Conservation (phyloP, 2,888 invertebrate species). For the Lasiommata megera region DNA sequence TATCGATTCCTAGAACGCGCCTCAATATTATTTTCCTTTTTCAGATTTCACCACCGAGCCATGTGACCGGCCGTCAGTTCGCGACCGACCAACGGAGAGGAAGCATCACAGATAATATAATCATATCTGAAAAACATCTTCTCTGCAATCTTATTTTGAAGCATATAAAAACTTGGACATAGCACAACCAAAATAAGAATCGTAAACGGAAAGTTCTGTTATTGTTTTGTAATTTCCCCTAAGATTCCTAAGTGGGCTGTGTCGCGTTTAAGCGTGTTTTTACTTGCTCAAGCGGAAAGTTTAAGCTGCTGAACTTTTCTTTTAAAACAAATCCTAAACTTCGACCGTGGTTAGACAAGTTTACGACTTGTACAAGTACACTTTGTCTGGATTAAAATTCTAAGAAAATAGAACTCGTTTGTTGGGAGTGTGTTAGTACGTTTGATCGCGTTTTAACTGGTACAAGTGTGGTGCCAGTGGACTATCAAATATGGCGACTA, state of each 20-base stretch:
- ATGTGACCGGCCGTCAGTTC: slow-evolving; percentile 65
- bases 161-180: neutral
- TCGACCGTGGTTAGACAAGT: neutral
- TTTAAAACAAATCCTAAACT: neutral
- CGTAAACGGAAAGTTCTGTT: slow-evolving; percentile 8
- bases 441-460: slow-evolving; percentile 17
- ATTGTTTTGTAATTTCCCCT: no score
- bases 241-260: no score
- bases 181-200: neutral
- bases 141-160: neutral
- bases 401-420: no score
- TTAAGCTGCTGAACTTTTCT: neutral
- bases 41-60: slow-evolving; percentile 64
- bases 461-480: slow-evolving; percentile 45
- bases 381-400: no score
- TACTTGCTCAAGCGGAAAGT: no score
- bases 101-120: slow-evolving; percentile 20
- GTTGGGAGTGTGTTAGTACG: no score
- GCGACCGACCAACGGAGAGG: slow-evolving; percentile 47
- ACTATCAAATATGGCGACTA: slow-evolving; percentile 80
- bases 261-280: neutral
- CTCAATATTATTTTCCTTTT: slow-evolving; percentile 49
- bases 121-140: neutral
- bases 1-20: slow-evolving; percentile 34
- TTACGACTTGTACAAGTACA: neutral